Base-by-base conservation (phyloP, 1,140 invertebrate species). In the Anastrepha ludens region DNA sequence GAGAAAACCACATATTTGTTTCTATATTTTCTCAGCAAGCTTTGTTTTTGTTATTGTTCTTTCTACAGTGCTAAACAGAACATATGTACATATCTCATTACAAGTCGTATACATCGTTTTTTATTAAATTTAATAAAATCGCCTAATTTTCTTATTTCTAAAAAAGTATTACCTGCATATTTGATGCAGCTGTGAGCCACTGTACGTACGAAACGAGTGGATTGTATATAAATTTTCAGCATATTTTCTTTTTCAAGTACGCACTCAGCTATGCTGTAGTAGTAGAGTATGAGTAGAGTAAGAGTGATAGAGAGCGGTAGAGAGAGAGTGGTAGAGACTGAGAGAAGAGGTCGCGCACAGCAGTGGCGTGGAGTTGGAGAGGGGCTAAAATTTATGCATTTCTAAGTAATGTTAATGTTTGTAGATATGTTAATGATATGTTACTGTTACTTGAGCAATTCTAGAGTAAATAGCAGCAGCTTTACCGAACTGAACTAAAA, bases 381-480 rank as follows among this genome's bases (percentile, higher is more conserved):
- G 4, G 15, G 60, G 60, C 29, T 2, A 9, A 81, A 55, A 20
- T 47, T 2, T 74, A 74, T 55, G 74, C 67, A 74, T 47, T 81
- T 13, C 44, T 50, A 81, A 7, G 0, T 44, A 50, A 55, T 15
- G n/a, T 67, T 20, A 29, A 29, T 29, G n/a, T 67, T 29, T 67
- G n/a, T 8, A 67, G 44, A n/a, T 78, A 78, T 29, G 47, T 55
- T 74, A 47, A 74, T 74, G 70, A 44, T 39, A 13, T 74, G 41
- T 74, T 55, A 81, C 44, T 55, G 44, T 50, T 29, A 13, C 41
- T 67, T 81, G 17, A 81, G 74, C 47, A 81, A 29, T 55, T 20
- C 44, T 81, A 81, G 47, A n/a, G 74, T 20, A 81, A 81, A 55
- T 55, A 81, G 74, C 47, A 9, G 17, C 74, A 81, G 74, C 44